Evolutionary conservation across 2,113 vertebrate genomes (phyloP), one percentile per base, ranked within the genome.

Genomic region (Cephalopholis sonnerati): DNA sequence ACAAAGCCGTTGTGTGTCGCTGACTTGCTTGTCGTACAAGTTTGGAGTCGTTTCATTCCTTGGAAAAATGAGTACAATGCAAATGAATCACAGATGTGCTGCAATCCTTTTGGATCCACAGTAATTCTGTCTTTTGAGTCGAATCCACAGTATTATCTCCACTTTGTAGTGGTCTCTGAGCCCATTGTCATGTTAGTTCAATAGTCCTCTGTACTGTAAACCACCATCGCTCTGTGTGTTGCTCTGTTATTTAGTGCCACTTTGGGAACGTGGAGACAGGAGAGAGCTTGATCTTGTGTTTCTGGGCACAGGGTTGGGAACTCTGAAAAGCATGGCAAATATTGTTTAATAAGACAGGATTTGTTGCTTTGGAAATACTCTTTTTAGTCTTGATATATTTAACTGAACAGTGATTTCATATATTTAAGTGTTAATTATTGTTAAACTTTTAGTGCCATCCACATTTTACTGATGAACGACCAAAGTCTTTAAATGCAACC

Each of bases 121-220:
- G 76, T 48, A 63, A 83, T 68, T 86, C 54, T 51, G 41, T 41
- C 74, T 76, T 85, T 77, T 74, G 44, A 84, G 70, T 22, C n/a
- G 57, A 77, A 58, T 84, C 74, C 46, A 68, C 74, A 62, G 68
- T 71, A 89, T 84, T 82, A 84, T 82, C 63, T 90, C 55, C 69
- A 81, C 74, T 75, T 86, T 84, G 77, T 76, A 71, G 69, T 82
- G 82, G 81, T 87, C 78, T 88, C 62, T 62, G 58, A 85, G 79
- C 65, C 74, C 84, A 90, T 92, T 88, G 90, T 92, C 86, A 82
- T 58, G 87, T 95, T 92, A 83, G 76, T 88, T 87, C 81, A 91
- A 86, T 89, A 77, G 84, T 75, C 78, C 82, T 69, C 58, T 89
- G 76, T 85, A 84, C 79, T 70, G 74, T 67, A 84, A 85, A 86